phyloP scores from a whole-genome alignment of 2,113 vertebrate species.

The Leucoraja erinaceus region DNA sequence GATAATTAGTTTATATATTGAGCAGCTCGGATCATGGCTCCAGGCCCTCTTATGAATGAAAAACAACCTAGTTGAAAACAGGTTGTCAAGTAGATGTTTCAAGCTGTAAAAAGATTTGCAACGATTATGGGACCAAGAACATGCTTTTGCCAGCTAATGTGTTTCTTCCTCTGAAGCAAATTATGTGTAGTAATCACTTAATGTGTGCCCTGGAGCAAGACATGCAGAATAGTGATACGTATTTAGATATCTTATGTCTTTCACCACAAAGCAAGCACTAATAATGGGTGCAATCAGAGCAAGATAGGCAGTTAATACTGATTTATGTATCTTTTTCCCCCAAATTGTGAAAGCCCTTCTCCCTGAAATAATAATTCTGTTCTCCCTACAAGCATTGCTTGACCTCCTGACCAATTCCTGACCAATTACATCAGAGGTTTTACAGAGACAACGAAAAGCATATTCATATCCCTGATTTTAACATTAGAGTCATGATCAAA shows the following conservation, averaged over 20 bases:
- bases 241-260: not conserved
- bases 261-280: not conserved
- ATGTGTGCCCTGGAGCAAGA: not conserved
- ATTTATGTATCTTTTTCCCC: too few species aligned
- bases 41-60: not conserved
- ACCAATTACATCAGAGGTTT: too few species aligned
- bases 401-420: not conserved
- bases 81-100: conserved; percentile 12
- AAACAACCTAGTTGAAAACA: not conserved
- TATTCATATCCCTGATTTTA: too few species aligned
- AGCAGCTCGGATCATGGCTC: not conserved
- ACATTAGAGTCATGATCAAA: too few species aligned
- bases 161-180: not conserved
- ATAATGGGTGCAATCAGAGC: not conserved
- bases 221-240: not conserved
- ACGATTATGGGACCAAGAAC: too few species aligned
- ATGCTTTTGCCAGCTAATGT: not conserved
- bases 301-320: not conserved
- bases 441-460: too few species aligned
- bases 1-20: not conserved
- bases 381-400: too few species aligned
- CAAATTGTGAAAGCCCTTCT: too few species aligned
- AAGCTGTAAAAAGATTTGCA: not conserved
- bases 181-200: not conserved
- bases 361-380: too few species aligned